These are phyloP conservation scores for Mormyrops boulengeri DNA, from an alignment of 2,797 vertebrate species.

Conservation along the genomic window DNA sequence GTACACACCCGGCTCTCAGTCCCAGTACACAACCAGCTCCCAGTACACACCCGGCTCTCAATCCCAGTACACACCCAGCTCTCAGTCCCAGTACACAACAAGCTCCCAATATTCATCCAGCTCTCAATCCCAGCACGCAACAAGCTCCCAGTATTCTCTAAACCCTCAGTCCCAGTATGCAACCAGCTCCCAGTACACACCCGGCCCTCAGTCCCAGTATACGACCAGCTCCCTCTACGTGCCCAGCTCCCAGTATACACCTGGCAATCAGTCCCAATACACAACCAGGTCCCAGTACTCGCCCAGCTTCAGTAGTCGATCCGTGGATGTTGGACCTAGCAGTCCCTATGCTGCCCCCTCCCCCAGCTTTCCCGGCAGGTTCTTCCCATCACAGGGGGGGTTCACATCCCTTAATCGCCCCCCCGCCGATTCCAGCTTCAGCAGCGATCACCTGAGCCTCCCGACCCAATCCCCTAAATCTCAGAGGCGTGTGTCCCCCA, in stretches of 20 bases:
- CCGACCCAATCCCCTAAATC: slow-evolving; percentile 42
- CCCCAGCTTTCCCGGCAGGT: slow-evolving; percentile 41
- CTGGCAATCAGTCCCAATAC: slow-evolving; percentile 33
- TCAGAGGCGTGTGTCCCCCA: slow-evolving; percentile 27
- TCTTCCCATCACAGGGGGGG: slow-evolving; percentile 31
- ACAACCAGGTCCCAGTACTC: slow-evolving; percentile 32
- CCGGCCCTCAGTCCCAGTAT: slow-evolving; percentile 33
- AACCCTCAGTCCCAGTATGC: not conserved
- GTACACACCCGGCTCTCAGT: not conserved
- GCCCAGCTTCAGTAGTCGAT: slow-evolving; percentile 11
- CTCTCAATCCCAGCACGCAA: slow-evolving; percentile 22
- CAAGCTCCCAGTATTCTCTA: slow-evolving; percentile 22
- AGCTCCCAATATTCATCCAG: slow-evolving; percentile 21
- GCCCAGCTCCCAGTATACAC: not conserved
- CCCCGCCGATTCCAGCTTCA: slow-evolving; percentile 31
- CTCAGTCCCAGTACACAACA: slow-evolving; percentile 28
- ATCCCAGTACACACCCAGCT: slow-evolving; percentile 20
- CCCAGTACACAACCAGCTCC: slow-evolving; percentile 29
- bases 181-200: not conserved
- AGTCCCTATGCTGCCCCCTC: slow-evolving; percentile 28
- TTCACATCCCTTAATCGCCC: slow-evolving; percentile 18
- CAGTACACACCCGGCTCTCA: slow-evolving; percentile 29
- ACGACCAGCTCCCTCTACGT: slow-evolving; percentile 28
- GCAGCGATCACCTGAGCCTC: slow-evolving; percentile 35
- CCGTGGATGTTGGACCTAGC: slow-evolving; percentile 27